Base-by-base conservation (phyloP, 2,113 vertebrate species). In the Nanorana parkeri region DNA sequence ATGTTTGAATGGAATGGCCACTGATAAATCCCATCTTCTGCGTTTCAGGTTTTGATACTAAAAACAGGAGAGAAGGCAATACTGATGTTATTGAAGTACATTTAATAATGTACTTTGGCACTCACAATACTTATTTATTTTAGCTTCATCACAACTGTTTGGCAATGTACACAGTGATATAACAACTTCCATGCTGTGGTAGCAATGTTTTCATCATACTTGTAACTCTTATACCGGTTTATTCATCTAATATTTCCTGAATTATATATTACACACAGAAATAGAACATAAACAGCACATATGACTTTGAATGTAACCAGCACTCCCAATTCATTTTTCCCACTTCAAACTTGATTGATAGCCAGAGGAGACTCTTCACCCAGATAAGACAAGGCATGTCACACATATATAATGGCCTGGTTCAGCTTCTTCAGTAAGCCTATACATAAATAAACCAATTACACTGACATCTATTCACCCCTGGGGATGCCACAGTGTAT, bases 361-460 rank as follows among this genome's bases (percentile, higher is more conserved):
- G 67, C 67, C 26, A 52, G 55, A 71, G 67, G 36, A 80, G 28
- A 51, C 55, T 69, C 15, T 52, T 69, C 67, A 80, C 24, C 29
- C 36, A 63, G 67, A 80, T 80, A 36, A 71, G 55, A 80, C 32
- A 52, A 51, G 19, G 58, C 78, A 80, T 51, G 55, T 71, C 78
- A 80, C 68, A 61, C 32, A 20, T 71, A 80, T 61, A 80, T 51
- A 71, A 80, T 60, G 24, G 55, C 41, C 69, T 71, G 55, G 67
- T 68, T 79, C 56, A 75, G 72, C 72, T 75, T 17, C 65, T 60
- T 68, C 55, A 60, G 77, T 60, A 68, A 68, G 55, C 19, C 20
- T 69, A 79, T 79, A 67, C 52, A 79, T 79, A 79, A 79, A 68
- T 68, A 68, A 68, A 58, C 52, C 77, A 80, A 80, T 80, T 80